Base-by-base conservation (phyloP, 2,797 vertebrate genomes). In the Sebastes umbrosus region DNA sequence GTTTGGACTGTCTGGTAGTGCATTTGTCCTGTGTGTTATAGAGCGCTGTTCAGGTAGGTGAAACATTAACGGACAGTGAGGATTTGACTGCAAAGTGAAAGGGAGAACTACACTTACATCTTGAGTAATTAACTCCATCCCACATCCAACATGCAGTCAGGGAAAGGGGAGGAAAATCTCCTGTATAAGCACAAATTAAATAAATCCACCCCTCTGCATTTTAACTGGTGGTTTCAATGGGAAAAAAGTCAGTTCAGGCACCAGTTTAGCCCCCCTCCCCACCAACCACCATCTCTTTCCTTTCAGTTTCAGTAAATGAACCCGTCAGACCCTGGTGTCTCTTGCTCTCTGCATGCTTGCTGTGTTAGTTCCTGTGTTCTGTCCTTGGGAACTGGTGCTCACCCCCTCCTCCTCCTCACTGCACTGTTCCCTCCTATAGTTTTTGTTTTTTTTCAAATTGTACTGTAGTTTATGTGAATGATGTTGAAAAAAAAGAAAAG, bases 351-450 rank as follows among this genome's bases (percentile, higher is more conserved):
- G 96, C 96, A 96, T 96, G 96, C 94, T 93, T 92, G 90, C 91
- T 92, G 94, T 96, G 93, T 94, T 95, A 93, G 94, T 93, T 94
- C 89, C 89, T 93, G 92, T 94, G 88, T 93, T 91, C 85, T 90
- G 88, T 94, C 86, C 85, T 63, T 84, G 88, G 89, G 85, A 91
- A 84, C 85, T 65, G 68, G 77, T 83, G 86, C 74, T 25, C 36
- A 25, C 24, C 34, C n/a, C 14, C n/a, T 0, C 11, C 18, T 16
- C 71, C 72, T 67, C 84, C 74, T 39, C 68, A 55, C 84, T 34
- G 86, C 92, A 87, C 77, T 78, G 88, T 90, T 87, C 88, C 89
- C 78, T 70, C 80, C 73, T 77, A 93, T 91, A 88, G 86, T 91
- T 93, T 92, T 93, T 39, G 5, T 39, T 31, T 24, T 25, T 25